Conservation (phyloP, 2,888 invertebrate species). For the Odontomyia ornata region DNA sequence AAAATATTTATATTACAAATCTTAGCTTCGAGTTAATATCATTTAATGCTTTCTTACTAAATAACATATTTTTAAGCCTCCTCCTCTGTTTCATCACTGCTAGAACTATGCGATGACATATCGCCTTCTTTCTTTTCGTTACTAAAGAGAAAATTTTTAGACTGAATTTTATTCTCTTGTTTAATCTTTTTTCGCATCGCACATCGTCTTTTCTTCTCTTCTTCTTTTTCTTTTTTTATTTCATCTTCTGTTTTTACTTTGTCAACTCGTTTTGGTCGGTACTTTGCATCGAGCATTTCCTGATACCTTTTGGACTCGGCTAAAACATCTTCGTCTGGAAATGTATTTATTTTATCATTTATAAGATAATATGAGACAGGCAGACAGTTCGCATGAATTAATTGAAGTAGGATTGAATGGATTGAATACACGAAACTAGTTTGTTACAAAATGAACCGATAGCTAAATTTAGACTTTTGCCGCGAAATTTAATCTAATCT, state of each 20-base stretch:
- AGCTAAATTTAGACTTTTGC: no score
- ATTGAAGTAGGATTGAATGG: no score
- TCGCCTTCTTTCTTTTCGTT: conserved; percentile 55
- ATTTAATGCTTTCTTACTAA: not conserved
- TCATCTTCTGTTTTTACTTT: conserved; percentile 38
- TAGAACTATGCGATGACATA: conserved; percentile 53
- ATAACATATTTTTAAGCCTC: conserved; percentile 32
- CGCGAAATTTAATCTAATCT: no score
- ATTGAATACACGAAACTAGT: no score
- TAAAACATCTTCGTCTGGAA: conserved; percentile 37
- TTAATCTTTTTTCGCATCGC: conserved; percentile 52
- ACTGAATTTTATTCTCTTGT: conserved; percentile 53
- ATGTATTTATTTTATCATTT: no score
- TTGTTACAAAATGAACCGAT: no score
- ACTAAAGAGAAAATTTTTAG: conserved; percentile 55
- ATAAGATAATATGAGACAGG: no score
- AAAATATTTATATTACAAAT: conserved; percentile 9
- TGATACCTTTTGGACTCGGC: conserved; percentile 19
- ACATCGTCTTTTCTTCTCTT: conserved; percentile 48
- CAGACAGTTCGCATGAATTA: no score
- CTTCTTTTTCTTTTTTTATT: conserved; percentile 51
- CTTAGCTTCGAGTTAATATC: not conserved
- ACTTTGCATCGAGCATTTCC: not conserved
- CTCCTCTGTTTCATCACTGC: conserved; percentile 50
- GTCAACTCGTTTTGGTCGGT: not conserved